These are phyloP conservation scores for Hucho hucho DNA, from an alignment of 2,113 vertebrate genomes.

Conservation along the genomic window DNA sequence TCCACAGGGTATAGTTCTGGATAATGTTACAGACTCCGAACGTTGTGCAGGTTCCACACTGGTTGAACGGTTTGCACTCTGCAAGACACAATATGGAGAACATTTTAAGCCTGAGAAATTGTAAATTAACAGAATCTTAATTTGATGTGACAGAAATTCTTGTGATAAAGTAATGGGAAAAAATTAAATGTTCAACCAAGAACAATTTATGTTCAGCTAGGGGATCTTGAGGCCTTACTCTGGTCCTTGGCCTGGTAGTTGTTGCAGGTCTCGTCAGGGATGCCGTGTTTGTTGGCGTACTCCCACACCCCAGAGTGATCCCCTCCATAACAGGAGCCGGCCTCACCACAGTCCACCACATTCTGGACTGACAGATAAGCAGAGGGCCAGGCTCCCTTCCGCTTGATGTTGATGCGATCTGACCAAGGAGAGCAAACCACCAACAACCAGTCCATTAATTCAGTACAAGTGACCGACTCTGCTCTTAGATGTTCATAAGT, in stretches of 20 bases:
- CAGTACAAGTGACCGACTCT: too few species aligned
- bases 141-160: not conserved
- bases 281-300: conserved; percentile 86
- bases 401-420: conserved; percentile 97
- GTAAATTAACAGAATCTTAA: not conserved
- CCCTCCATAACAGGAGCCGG: conserved; percentile 88
- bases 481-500: too few species aligned
- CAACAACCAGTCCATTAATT: too few species aligned
- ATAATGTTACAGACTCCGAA: conserved; percentile 83
- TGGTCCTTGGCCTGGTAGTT: conserved; percentile 98
- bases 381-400: conserved; percentile 90
- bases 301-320: conserved; percentile 84
- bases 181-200: too few species aligned
- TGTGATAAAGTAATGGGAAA: too few species aligned
- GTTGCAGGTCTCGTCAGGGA: conserved; percentile 97
- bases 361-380: conserved; percentile 92
- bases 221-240: conserved; percentile 61
- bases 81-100: not conserved
- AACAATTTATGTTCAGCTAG: too few species aligned
- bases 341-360: conserved; percentile 84
- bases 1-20: conserved; percentile 93
- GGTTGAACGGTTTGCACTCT: conserved; percentile 89
- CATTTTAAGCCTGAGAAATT: not conserved
- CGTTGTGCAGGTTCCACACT: conserved; percentile 89
- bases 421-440: not conserved